Base-by-base conservation (phyloP, 2,888 invertebrate genomes). In the Escarpia spicata region DNA sequence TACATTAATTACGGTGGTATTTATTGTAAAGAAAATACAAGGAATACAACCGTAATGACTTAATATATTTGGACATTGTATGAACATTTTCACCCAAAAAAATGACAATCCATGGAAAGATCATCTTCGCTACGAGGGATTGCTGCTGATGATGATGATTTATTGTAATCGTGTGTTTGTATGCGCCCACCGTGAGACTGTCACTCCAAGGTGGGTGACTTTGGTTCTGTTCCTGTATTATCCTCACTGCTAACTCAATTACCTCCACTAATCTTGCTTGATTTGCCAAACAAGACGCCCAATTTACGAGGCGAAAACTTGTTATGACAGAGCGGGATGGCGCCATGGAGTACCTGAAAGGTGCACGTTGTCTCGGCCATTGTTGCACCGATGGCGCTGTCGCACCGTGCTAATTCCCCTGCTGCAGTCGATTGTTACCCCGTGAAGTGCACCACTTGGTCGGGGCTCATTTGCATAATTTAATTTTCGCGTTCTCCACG, bases 261-360 rank as follows among this genome's bases (percentile, higher is more conserved):
- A 75, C 75, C 19, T 75, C 75, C 75, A 75, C 75, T 75, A 75
- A 75, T 75, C 75, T 75, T 6, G 75, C 75, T 75, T 75, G 75
- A 75, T 75, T 75, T 6, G 75, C 75, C 75, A 75, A 75, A 75
- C 75, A 75, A 75, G 75, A 75, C 26, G n/a, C 19, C 26, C 75
- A 75, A 75, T 75, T 75, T 75, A 75, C 75, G 75, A 75, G 75
- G 75, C 75, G 75, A 75, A 75, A 75, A 75, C 75, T 75, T 75
- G 75, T 75, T 75, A 75, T 75, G 75, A 75, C 75, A 75, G 75
- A 26, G 26, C 3, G 26, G 19, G n/a, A 75, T 26, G 75, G 75
- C 26, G 26, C 75, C 19, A 26, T 26, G 19, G 75, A 6, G n/a
- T 75, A 75, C 75, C 75, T 75, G 75, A 75, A 75, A 75, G 75